phyloP scores from a whole-genome alignment of 2,888 invertebrate species.

The Stomorhina lunata region DNA sequence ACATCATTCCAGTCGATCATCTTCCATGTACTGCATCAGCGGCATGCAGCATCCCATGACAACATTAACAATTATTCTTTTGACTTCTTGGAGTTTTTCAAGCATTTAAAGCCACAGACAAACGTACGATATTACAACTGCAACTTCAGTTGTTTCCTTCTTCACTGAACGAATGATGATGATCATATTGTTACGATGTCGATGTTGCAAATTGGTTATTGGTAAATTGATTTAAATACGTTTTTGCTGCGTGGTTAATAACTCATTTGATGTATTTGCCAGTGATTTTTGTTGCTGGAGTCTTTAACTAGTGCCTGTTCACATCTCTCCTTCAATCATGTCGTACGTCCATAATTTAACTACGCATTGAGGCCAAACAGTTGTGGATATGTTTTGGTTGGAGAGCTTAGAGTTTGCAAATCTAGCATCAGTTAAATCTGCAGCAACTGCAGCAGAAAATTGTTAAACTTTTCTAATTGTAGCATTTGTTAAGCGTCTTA shows the following conservation, averaged over 20 bases:
- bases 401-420: conserved; percentile 23
- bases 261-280: conserved; percentile 68
- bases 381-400: conserved; percentile 27
- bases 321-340: conserved; percentile 64
- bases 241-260: conserved; percentile 75
- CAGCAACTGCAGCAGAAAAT: conserved; percentile 20
- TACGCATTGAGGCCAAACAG: conserved; percentile 63
- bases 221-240: conserved; percentile 77
- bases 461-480: conserved; percentile 62
- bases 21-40: neutral
- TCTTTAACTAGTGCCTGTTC: conserved; percentile 52
- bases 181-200: conserved; percentile 17
- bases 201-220: conserved; percentile 73
- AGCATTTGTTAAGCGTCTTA: conserved; percentile 62
- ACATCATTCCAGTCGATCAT: conserved; percentile 20
- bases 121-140: conserved; percentile 28
- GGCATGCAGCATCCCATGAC: neutral
- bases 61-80: conserved; percentile 28
- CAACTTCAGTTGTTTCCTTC: conserved; percentile 1
- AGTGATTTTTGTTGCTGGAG: conserved; percentile 23
- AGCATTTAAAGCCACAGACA: neutral
- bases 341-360: conserved; percentile 64
- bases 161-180: neutral
- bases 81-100: conserved; percentile 19
- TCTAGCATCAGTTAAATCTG: neutral